These are phyloP conservation scores for Eubucco bourcierii DNA, from an alignment of 2,113 vertebrate genomes.

Conservation along the genomic window DNA sequence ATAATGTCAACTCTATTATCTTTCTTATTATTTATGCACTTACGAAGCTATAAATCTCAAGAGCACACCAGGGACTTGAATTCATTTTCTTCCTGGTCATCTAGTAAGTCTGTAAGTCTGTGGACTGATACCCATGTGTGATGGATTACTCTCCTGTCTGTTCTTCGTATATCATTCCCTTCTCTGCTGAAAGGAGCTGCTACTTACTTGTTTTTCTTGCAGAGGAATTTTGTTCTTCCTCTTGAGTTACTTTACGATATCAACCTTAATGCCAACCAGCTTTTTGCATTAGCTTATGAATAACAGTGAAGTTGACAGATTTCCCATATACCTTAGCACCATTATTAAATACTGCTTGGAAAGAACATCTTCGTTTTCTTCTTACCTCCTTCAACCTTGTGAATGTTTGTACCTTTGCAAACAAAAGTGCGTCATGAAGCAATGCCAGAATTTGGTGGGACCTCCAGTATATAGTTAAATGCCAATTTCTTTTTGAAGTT, in stretches of 20 bases:
- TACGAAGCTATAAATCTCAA: slow-evolving; percentile 3
- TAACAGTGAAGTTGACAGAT: background rate
- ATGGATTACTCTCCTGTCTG: background rate
- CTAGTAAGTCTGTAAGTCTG: slow-evolving; percentile 2
- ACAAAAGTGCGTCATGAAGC: background rate
- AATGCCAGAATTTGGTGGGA: background rate
- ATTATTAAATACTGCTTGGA: background rate
- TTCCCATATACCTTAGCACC: background rate
- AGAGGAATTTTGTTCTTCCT: background rate
- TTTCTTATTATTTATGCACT: slow-evolving; percentile 1
- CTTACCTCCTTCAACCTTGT: background rate
- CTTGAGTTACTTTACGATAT: background rate
- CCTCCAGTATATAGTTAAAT: background rate
- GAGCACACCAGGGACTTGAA: background rate
- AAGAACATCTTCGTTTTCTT: background rate
- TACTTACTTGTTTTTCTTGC: background rate
- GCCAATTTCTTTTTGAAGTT: background rate
- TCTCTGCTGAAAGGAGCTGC: background rate
- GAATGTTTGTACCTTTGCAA: background rate
- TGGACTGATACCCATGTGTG: background rate
- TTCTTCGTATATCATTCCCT: background rate
- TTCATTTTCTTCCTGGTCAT: slow-evolving; percentile 16
- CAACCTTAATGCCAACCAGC: background rate
- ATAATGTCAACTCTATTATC: background rate
- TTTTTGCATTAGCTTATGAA: background rate